Conservation (phyloP, 2,113 vertebrate genomes). For the Halichoerus grypus region DNA sequence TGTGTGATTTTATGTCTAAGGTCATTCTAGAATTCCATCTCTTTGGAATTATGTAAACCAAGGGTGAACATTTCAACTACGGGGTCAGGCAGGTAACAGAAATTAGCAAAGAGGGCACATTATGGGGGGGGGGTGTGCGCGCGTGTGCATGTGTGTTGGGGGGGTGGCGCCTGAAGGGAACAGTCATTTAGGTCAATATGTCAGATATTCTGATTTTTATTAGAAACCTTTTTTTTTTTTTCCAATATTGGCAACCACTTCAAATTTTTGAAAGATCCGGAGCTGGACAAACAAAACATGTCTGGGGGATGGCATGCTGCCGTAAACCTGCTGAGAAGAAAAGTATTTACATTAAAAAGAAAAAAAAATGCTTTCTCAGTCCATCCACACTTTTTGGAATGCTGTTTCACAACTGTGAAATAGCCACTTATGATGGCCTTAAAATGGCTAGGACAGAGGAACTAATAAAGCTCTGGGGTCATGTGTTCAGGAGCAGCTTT, state of each 20-base stretch:
- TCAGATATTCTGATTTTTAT: slow-evolving; percentile 13
- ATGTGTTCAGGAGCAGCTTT: not conserved
- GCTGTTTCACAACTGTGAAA: not conserved
- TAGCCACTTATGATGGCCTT: not conserved
- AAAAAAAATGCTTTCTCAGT: not conserved
- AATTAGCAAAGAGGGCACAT: not conserved
- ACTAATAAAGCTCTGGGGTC: not conserved
- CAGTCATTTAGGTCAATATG: not conserved
- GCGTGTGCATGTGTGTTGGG: too few relatives aligned
- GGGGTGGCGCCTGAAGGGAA: not conserved
- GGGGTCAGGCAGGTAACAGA: not conserved
- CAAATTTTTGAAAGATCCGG: not conserved
- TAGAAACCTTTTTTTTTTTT: not conserved
- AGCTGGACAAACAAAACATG: not conserved
- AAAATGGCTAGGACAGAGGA: not conserved
- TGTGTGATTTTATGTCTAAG: slow-evolving; percentile 53
- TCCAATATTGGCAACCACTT: not conserved
- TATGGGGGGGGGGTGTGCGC: not conserved
- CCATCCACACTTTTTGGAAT: not conserved
- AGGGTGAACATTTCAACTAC: not conserved
- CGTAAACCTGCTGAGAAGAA: slow-evolving; percentile 50
- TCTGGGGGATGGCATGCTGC: not conserved
- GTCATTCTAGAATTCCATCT: slow-evolving; percentile 56
- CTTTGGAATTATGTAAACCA: slow-evolving; percentile 60
- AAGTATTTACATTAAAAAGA: slow-evolving; percentile 61